Conservation (phyloP, 1,140 invertebrate species). For the Solenopsis invicta region DNA sequence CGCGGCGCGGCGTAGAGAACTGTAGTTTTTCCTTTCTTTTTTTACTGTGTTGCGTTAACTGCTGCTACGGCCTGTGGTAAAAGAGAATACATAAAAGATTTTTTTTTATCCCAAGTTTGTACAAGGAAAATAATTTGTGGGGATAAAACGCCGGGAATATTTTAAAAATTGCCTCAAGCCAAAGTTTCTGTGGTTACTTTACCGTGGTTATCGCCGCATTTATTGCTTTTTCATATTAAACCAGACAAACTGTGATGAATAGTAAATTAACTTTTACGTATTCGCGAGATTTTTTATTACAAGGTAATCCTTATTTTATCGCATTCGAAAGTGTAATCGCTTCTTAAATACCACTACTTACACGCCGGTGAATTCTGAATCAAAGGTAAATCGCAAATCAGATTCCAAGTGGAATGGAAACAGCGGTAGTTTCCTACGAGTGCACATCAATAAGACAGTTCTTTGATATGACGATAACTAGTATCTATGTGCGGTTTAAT, state of each 20-base stretch:
- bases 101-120: neutral
- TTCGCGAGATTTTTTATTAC: neutral
- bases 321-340: neutral
- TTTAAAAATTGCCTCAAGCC: conserved; percentile 10
- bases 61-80: neutral
- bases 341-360: neutral
- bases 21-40: conserved; percentile 13
- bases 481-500: neutral
- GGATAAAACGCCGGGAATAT: neutral
- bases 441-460: neutral
- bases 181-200: neutral
- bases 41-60: conserved; percentile 7
- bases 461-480: neutral
- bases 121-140: neutral
- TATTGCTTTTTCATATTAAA: neutral
- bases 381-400: conserved; percentile 89
- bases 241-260: neutral
- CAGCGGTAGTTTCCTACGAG: neutral
- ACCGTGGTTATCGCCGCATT: neutral
- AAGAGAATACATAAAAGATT: conserved; percentile 18
- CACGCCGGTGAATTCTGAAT: conserved; percentile 82
- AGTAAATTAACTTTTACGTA: conserved; percentile 4
- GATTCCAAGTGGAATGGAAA: conserved; percentile 61
- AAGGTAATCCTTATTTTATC: neutral
- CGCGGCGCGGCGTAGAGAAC: neutral